phyloP scores from a whole-genome alignment of 2,797 vertebrate species.

The Dermochelys coriacea region DNA sequence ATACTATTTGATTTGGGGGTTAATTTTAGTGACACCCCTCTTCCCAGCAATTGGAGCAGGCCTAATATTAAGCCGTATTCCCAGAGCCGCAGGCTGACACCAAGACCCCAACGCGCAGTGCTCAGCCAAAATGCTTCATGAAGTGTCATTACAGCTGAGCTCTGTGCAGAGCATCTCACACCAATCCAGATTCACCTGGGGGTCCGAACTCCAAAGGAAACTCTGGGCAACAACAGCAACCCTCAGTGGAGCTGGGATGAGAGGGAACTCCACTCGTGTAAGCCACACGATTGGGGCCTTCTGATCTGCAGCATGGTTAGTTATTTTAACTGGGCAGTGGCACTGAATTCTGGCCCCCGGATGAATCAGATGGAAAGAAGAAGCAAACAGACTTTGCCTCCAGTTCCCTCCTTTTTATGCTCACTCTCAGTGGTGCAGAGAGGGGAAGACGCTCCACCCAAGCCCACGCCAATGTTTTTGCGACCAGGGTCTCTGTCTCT shows the following conservation, averaged over 20 bases:
- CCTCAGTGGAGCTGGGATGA: neutral
- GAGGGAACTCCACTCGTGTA: neutral
- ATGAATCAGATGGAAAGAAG: neutral
- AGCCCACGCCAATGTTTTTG: neutral
- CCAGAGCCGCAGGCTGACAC: neutral
- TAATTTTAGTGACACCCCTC: neutral
- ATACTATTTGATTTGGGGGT: neutral
- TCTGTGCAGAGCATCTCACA: neutral
- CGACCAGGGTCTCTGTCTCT: neutral
- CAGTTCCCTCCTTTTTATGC: fast-evolving
- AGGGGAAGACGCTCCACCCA: neutral
- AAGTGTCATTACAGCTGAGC: neutral
- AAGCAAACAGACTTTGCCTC: neutral
- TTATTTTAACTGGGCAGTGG: neutral
- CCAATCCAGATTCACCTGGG: neutral
- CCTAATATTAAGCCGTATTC: neutral
- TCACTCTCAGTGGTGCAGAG: neutral
- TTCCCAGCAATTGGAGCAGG: neutral
- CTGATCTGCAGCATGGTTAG: neutral
- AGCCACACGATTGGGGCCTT: no score
- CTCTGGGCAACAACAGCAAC: neutral
- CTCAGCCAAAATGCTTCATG: neutral
- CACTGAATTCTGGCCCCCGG: neutral
- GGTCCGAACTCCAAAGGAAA: neutral
- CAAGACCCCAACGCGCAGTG: no score